Evolutionary conservation across 2,797 vertebrate genomes (phyloP).

Genomic region (Chrosomus eos): DNA sequence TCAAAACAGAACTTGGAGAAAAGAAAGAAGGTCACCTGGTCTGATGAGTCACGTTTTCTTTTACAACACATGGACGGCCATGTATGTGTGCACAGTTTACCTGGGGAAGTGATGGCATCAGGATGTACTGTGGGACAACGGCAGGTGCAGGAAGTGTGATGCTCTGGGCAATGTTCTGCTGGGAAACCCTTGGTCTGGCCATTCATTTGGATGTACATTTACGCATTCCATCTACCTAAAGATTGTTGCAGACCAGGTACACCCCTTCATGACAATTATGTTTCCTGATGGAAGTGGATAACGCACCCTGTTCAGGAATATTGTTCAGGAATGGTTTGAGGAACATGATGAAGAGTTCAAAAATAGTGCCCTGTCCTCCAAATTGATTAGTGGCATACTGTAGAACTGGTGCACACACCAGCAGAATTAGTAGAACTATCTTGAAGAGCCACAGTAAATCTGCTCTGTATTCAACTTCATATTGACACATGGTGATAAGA

Average conservation of each 20-base stretch:
- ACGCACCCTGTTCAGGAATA: not conserved
- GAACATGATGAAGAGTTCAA: not conserved
- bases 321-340: not conserved
- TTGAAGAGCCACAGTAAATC: conserved; percentile 13
- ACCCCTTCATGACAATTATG: not conserved
- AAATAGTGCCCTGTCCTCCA: not conserved
- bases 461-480: conserved; percentile 48
- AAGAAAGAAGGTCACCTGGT: not conserved
- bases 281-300: not conserved
- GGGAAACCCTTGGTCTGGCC: not conserved
- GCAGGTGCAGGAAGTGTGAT: not conserved
- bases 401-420: not conserved
- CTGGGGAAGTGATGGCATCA: not conserved
- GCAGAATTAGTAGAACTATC: not conserved
- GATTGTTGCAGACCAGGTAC: not conserved
- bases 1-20: not conserved
- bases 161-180: not conserved
- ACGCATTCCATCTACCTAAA: not conserved
- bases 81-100: not conserved
- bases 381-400: not conserved
- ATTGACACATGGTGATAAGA: conserved; percentile 85
- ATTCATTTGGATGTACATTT: not conserved
- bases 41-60: not conserved
- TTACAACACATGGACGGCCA: not conserved
- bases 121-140: not conserved